phyloP scores from a whole-genome alignment of 2,113 vertebrate genomes.

The Girardinichthys multiradiatus region DNA sequence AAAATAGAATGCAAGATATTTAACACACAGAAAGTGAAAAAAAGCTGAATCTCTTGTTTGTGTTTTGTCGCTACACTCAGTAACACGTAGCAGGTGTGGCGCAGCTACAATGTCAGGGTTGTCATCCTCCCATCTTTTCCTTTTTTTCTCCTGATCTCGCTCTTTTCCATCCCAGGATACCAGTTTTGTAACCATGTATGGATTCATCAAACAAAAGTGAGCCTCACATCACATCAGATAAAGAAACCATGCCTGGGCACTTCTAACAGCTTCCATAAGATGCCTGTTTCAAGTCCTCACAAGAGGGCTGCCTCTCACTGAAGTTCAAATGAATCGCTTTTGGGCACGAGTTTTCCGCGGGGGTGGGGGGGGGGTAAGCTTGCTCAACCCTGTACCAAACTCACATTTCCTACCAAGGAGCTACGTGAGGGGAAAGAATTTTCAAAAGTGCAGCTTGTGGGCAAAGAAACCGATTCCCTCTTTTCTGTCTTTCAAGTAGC shows the following conservation, averaged over 20 bases:
- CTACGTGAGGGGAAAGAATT: conserved; percentile 47
- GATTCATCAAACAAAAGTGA: conserved; percentile 82
- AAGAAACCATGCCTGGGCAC: conserved; percentile 77
- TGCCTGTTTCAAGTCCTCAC: conserved; percentile 79
- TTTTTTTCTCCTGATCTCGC: conserved; percentile 31
- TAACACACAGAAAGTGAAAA: not conserved
- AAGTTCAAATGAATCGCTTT: conserved; percentile 83
- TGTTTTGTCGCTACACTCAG: conserved; percentile 10
- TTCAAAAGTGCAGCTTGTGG: conserved; percentile 68
- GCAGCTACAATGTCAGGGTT: conserved; percentile 28
- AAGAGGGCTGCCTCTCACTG: conserved; percentile 78
- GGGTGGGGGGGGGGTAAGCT: conserved; percentile 41
- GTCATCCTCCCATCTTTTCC: conserved; percentile 28
- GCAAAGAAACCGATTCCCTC: conserved; percentile 63
- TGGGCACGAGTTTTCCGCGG: conserved; percentile 74
- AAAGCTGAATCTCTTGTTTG: not conserved
- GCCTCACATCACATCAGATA: conserved; percentile 79
- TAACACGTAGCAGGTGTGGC: conserved; percentile 48
- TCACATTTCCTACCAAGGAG: conserved; percentile 67
- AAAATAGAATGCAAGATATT: not conserved
- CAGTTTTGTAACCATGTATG: conserved; percentile 73
- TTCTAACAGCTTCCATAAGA: conserved; percentile 79
- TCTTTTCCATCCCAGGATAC: conserved; percentile 58
- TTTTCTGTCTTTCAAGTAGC: conserved; percentile 65
- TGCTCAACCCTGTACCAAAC: conserved; percentile 67